Conservation (phyloP, 2,113 vertebrate genomes). For the cattle (Bos taurus) region ARS-UCD2.0 NC_037337.1:53278001-53278500, state of each 20-base stretch:
- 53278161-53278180: neutral
- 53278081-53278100: neutral
- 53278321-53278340: neutral
- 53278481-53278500: slow-evolving; percentile 5
- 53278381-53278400: neutral
- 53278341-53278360: neutral
- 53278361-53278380: neutral
- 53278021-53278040: neutral
- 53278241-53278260: neutral
- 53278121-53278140: neutral
- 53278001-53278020: neutral
- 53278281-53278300: neutral
- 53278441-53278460: slow-evolving; percentile 15
- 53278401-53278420: neutral
- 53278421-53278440: neutral
- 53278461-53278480: neutral
- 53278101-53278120: neutral
- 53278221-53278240: neutral
- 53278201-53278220: neutral
- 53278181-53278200: neutral
- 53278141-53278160: neutral
- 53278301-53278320: neutral
- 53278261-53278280: neutral
- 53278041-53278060: neutral
- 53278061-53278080: neutral